Evolutionary conservation across 2,797 vertebrate genomes (phyloP).

Genomic region (Malacoctenus gilli): DNA sequence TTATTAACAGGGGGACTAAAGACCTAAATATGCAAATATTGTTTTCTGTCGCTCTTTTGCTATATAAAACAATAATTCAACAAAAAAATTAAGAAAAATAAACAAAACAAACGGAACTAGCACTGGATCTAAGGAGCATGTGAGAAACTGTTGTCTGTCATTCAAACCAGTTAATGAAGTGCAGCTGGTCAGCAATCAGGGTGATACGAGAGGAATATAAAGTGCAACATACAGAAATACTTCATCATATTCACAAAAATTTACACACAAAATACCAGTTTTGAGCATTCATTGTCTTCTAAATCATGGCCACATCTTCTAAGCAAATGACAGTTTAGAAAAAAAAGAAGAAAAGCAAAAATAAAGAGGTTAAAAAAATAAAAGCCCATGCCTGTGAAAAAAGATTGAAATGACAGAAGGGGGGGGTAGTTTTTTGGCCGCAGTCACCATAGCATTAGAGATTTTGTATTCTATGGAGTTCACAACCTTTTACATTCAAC

Average conservation of each 20-base stretch:
- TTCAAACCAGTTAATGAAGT: slow-evolving; percentile 37
- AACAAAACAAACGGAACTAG: slow-evolving; percentile 7
- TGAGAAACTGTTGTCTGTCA: slow-evolving; percentile 14
- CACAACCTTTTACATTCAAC: slow-evolving; percentile 63
- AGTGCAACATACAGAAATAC: slow-evolving; percentile 46
- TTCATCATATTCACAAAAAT: slow-evolving; percentile 64
- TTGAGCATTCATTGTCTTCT: slow-evolving; percentile 59
- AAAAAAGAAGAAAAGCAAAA: slow-evolving; percentile 11
- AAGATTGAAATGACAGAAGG: slow-evolving; percentile 25
- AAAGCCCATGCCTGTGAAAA: slow-evolving; percentile 46
- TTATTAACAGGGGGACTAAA: slow-evolving; percentile 46
- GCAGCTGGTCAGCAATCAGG: slow-evolving; percentile 46
- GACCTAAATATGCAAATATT: slow-evolving; percentile 51
- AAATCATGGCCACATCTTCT: slow-evolving; percentile 28
- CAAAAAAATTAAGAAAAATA: slow-evolving; percentile 26
- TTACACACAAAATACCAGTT: slow-evolving; percentile 44
- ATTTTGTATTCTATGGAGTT: slow-evolving; percentile 47
- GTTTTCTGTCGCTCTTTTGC: slow-evolving; percentile 31
- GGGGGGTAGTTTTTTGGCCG: slow-evolving; percentile 31
- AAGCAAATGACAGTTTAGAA: slow-evolving; percentile 30
- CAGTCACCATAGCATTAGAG: slow-evolving; percentile 41
- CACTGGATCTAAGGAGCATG: slow-evolving; percentile 41
- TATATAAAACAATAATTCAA: slow-evolving; percentile 31
- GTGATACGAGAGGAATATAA: slow-evolving; percentile 49
- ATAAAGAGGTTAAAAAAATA: slow-evolving; percentile 1